Base-by-base conservation (phyloP, 2,113 vertebrate species). In the Cryptotis parvus region DNA sequence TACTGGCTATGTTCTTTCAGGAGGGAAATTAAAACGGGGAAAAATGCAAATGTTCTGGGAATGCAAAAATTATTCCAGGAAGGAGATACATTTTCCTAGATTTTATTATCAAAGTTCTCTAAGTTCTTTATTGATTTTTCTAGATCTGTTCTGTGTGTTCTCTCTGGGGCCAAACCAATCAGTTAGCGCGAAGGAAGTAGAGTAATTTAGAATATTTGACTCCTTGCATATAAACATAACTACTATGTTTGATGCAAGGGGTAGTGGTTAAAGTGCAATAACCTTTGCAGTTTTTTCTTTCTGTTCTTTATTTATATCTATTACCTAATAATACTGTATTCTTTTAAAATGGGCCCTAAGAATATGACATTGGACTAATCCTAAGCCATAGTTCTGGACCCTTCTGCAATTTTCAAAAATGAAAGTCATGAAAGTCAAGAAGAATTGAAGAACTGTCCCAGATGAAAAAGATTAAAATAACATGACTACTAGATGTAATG, bases 61-160 rank as follows among this genome's bases (percentile, higher is more conserved):
- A 95, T 95, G 86, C 91, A 94, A 95, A n/a, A 94, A 89, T 86
- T 93, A 66, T 3, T 82, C 66, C 73, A 94, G 91, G 92, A 95
- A 95, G 79, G 78, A 92, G 43, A 68, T 69, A 27, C 74, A 90
- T 93, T 95, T 95, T 66, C 93, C 76, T 95, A 81, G n/a, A 96
- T 95, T 96, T 96, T 93, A 91, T 61, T 96, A 79, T 84, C 90
- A 93, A 96, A 96, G 63, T 86, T 4, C 18, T 86, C 49, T 68
- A 66, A 88, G 55, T n/a, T n/a, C 72, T 84, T 76, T 80, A 3
- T 10, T 58, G 77, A 22, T 24, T 95, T 85, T 93, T 24, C 79
- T 80, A 12, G 1, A 22, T 76, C 78, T 82, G 27, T 68, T 84
- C 24, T 82, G 31, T 76, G 12, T 73, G 22, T 68, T 76, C 80